A percentile compares a stretch with the other conserved stretches of the same genome.
These are phyloP conservation scores for Ornithoptera priamus DNA, from an alignment of 2,888 invertebrate species.

Conservation along the genomic window DNA sequence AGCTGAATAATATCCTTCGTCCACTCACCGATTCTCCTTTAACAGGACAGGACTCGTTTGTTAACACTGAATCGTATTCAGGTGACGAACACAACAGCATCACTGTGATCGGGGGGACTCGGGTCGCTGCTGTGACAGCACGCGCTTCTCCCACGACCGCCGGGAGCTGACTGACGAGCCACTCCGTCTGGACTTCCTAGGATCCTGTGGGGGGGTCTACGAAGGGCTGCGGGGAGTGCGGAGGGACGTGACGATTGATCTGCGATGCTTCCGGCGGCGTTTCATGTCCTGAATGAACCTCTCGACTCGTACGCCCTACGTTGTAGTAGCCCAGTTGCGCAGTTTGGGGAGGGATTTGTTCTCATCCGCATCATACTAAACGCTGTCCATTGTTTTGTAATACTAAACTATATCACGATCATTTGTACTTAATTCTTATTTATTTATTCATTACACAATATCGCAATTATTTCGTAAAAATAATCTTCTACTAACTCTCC, in stretches of 20 bases:
- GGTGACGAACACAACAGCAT: constrained; percentile 56
- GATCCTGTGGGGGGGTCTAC: constrained; percentile 43
- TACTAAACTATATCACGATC: not conserved
- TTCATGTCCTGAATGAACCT: constrained; percentile 64
- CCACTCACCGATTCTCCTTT: constrained; percentile 50
- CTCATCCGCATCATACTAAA: constrained; percentile 10
- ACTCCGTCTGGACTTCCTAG: constrained; percentile 51
- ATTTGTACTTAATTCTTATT: not conserved
- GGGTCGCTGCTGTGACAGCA: constrained; percentile 37
- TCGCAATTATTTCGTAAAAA: too few species aligned
- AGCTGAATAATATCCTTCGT: constrained; percentile 13
- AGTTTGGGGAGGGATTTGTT: constrained; percentile 15
- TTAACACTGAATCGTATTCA: constrained; percentile 51
- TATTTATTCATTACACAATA: too few species aligned
- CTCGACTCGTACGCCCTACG: constrained; percentile 44
- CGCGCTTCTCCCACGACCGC: constrained; percentile 49
- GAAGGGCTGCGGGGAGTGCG: constrained; percentile 37
- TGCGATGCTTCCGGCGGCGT: constrained; percentile 58
- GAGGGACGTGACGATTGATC: constrained; percentile 67
- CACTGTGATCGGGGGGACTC: constrained; percentile 49
- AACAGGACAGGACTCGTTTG: constrained; percentile 34
- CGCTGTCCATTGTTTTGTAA: constrained; percentile 1
- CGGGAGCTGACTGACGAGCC: constrained; percentile 57
- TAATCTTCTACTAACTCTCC: too few species aligned
- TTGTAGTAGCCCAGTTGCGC: constrained; percentile 16